These are phyloP conservation scores for Drosophila putrida DNA, from an alignment of 2,888 invertebrate species.

Conservation along the genomic window DNA sequence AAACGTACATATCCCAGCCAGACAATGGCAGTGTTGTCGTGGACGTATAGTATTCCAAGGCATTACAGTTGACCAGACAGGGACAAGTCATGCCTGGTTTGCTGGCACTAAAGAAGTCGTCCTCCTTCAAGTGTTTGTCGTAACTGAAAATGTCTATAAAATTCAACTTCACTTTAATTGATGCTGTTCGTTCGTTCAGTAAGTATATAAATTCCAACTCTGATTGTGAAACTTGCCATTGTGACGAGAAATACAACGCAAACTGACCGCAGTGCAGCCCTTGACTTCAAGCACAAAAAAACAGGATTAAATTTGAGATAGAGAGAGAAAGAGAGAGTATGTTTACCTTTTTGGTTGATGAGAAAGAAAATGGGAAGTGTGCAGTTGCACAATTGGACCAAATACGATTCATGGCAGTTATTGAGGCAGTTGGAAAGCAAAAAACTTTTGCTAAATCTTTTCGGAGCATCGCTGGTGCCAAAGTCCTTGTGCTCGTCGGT, in stretches of 20 bases:
- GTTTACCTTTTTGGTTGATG: conserved; percentile 60
- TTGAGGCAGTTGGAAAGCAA: conserved; percentile 78
- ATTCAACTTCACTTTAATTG: conserved; percentile 7
- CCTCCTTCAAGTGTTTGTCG: conserved; percentile 80
- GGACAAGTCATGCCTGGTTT: conserved; percentile 83
- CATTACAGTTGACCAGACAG: conserved; percentile 81
- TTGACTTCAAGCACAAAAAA: conserved; percentile 42
- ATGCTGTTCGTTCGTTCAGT: not conserved
- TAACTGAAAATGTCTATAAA: conserved; percentile 77
- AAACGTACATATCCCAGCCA: conserved; percentile 40
- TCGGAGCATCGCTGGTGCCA: conserved; percentile 53
- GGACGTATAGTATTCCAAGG: conserved; percentile 76
- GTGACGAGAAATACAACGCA: conserved; percentile 78
- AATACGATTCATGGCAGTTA: conserved; percentile 81
- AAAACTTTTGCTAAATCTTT: conserved; percentile 55
- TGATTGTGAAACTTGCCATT: conserved; percentile 69
- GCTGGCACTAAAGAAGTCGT: conserved; percentile 72
- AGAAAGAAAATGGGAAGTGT: conserved; percentile 79
- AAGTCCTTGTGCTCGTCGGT: conserved; percentile 57
- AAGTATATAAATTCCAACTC: not conserved
- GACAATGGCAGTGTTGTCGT: conserved; percentile 68
- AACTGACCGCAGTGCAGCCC: conserved; percentile 69
- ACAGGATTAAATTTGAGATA: not conserved
- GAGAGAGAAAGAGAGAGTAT: not conserved
- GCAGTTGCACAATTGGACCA: conserved; percentile 81